Evolutionary conservation across 2,113 vertebrate species (phyloP).

Genomic region (Murina feae): DNA sequence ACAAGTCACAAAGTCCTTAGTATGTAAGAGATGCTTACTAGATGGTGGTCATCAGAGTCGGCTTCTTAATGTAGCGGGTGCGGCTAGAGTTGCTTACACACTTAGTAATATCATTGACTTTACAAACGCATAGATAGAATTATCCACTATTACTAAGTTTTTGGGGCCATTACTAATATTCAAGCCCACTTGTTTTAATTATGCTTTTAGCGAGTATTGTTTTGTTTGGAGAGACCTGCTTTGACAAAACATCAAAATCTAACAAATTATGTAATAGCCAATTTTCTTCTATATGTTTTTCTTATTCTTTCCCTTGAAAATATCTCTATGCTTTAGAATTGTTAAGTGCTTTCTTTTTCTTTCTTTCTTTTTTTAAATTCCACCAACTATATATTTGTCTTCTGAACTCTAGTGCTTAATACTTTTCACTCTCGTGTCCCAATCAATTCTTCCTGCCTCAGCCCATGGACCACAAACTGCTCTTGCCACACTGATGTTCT

Average conservation of each 20-base stretch:
- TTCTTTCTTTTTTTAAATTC: too few relatives aligned
- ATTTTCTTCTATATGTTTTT: neutral
- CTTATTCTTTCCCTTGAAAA: neutral
- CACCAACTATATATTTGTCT: neutral
- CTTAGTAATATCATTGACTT: neutral
- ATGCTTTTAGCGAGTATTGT: neutral
- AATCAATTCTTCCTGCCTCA: neutral
- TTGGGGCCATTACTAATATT: neutral
- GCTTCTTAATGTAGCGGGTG: neutral
- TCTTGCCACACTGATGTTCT: neutral
- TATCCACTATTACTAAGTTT: neutral
- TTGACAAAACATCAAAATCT: neutral
- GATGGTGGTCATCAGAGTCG: neutral
- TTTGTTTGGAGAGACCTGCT: neutral
- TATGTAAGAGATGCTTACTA: fast-evolving
- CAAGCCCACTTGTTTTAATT: neutral
- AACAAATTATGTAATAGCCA: neutral
- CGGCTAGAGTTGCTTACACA: neutral
- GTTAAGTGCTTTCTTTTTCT: neutral
- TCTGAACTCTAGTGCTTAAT: neutral
- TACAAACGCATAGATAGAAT: neutral
- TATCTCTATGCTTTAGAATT: neutral
- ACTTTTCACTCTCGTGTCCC: neutral
- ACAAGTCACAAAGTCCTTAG: neutral
- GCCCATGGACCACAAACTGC: neutral